These are phyloP conservation scores for Chanos chanos DNA, from an alignment of 2,797 vertebrate species.

Conservation along the genomic window DNA sequence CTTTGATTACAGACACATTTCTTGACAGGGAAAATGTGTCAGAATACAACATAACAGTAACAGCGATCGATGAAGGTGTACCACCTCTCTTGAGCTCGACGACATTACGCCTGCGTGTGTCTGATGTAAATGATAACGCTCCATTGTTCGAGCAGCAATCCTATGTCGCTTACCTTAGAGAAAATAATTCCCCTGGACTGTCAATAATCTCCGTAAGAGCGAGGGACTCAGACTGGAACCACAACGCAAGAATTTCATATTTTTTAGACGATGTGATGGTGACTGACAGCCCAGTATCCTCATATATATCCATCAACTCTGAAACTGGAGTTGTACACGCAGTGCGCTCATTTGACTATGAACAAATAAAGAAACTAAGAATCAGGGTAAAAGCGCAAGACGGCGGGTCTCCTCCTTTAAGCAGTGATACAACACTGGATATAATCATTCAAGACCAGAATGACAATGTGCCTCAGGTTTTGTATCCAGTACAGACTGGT, in stretches of 20 bases:
- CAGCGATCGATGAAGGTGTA: constrained; percentile 57
- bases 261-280: constrained; percentile 40
- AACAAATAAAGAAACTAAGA: constrained; percentile 50
- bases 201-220: constrained; percentile 60
- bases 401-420: constrained; percentile 53
- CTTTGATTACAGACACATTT: constrained; percentile 47
- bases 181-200: constrained; percentile 65
- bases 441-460: constrained; percentile 57
- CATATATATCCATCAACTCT: constrained; percentile 45
- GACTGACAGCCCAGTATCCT: constrained; percentile 46
- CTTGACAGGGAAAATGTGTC: constrained; percentile 60
- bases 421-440: constrained; percentile 37
- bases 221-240: constrained; percentile 55
- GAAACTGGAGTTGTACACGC: constrained; percentile 43
- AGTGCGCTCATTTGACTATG: constrained; percentile 54
- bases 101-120: constrained; percentile 50
- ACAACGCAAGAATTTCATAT: constrained; percentile 59
- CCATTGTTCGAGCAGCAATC: constrained; percentile 58
- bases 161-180: constrained; percentile 59
- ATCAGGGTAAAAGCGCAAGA: constrained; percentile 56
- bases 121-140: constrained; percentile 65
- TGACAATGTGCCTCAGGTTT: too few species aligned
- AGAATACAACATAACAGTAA: constrained; percentile 65
- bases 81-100: constrained; percentile 57
- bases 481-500: constrained; percentile 33